Conservation (phyloP, 2,113 vertebrate genomes). For the Alexandromys fortis region DNA sequence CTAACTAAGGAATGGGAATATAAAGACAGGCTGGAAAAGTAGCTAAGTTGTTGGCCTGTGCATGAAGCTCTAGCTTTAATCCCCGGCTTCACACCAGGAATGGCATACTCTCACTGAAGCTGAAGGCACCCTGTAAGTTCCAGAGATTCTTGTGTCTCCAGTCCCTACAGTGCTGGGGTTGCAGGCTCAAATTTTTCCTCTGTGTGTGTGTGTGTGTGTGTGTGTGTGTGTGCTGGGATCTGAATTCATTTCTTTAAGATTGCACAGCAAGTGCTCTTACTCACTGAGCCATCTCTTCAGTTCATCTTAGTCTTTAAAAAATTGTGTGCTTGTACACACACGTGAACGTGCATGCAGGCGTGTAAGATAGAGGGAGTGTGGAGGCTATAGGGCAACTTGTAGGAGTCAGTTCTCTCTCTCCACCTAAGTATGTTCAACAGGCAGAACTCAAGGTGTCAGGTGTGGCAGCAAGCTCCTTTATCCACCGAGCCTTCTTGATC, state of each 20-base stretch:
- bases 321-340: fast-evolving
- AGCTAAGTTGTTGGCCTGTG: background rate
- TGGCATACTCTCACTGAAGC: background rate
- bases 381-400: background rate
- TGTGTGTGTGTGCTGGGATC: background rate
- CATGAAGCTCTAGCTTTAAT: too few species aligned
- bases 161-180: background rate
- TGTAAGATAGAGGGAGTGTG: background rate
- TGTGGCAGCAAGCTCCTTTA: background rate
- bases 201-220: too few species aligned
- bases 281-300: background rate
- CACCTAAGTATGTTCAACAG: background rate
- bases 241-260: background rate
- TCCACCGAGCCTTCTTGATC: background rate
- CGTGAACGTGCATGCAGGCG: too few species aligned
- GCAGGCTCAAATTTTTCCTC: background rate
- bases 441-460: background rate
- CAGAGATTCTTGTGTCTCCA: background rate
- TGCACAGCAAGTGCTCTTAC: background rate
- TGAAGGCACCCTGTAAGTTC: background rate
- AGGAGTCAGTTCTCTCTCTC: background rate
- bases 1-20: background rate
- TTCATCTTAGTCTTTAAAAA: background rate
- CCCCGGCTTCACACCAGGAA: background rate
- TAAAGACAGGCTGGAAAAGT: background rate